Evolutionary conservation across 2,797 vertebrate species (phyloP).

Genomic region (Urophycis tenuis): DNA sequence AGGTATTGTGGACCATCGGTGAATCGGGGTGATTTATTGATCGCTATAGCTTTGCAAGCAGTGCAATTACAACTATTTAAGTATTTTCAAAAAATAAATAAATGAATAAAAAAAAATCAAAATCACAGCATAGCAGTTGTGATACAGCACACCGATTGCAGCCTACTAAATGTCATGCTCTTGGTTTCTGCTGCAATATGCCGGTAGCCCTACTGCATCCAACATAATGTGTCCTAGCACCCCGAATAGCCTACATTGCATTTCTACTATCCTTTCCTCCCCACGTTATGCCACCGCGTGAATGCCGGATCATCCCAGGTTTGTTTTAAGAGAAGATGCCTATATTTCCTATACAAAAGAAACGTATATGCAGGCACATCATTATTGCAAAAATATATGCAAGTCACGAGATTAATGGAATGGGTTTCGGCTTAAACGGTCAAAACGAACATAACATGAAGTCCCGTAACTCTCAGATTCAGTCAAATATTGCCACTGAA

Average conservation of each 20-base stretch:
- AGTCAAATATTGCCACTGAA: not conserved
- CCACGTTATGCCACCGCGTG: not conserved
- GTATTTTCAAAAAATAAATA: not conserved
- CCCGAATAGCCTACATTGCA: constrained; percentile 1
- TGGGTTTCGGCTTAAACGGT: too few relatives aligned
- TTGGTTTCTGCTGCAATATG: not conserved
- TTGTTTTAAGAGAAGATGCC: not conserved
- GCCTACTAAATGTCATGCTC: not conserved
- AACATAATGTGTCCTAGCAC: not conserved
- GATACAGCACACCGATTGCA: not conserved
- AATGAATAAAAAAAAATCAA: not conserved
- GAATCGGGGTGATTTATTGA: not conserved
- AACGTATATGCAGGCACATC: not conserved
- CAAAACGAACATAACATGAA: not conserved
- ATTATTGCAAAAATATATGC: not conserved
- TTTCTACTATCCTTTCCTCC: not conserved
- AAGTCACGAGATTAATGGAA: not conserved
- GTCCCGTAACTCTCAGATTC: not conserved
- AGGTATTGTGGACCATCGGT: not conserved
- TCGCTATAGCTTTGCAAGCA: not conserved
- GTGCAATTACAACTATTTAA: not conserved
- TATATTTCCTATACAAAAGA: not conserved
- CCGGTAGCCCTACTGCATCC: not conserved
- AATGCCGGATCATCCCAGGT: not conserved
- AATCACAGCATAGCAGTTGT: not conserved